phyloP scores from a whole-genome alignment of 2,113 vertebrate species.

The Halcyon senegalensis region DNA sequence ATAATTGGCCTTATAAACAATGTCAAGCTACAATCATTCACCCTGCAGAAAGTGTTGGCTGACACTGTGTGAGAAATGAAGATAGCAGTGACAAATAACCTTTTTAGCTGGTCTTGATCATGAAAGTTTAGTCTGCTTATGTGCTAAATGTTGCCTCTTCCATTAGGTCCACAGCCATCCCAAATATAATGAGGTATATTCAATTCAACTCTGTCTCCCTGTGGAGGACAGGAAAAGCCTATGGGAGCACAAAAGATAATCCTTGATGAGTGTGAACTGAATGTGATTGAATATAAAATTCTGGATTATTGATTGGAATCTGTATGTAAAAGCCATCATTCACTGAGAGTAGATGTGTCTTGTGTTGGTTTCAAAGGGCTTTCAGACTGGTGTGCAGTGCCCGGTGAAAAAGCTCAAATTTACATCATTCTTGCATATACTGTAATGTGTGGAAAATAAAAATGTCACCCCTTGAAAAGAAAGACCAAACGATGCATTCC shows the following conservation, averaged over 20 bases:
- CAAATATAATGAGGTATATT: constrained; percentile 35
- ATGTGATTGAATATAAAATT: constrained; percentile 73
- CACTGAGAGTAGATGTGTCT: constrained; percentile 38
- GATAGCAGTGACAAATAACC: constrained; percentile 4
- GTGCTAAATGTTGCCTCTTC: constrained; percentile 23
- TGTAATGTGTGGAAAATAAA: constrained; percentile 62
- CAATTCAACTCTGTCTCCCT: constrained; percentile 11
- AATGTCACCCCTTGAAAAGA: constrained; percentile 65
- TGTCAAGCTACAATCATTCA: constrained; percentile 28
- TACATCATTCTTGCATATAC: constrained; percentile 47
- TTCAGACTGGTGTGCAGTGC: constrained; percentile 15
- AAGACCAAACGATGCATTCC: constrained; percentile 27
- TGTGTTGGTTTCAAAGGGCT: constrained; percentile 57
- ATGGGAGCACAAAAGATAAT: constrained; percentile 68
- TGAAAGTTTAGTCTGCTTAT: constrained; percentile 36
- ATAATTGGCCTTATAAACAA: constrained; percentile 29
- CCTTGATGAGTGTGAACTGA: constrained; percentile 65
- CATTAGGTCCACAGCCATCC: constrained; percentile 41
- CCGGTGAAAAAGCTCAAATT: constrained; percentile 43
- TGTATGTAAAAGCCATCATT: constrained; percentile 48
- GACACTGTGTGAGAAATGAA: background rate
- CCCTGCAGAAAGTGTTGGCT: background rate
- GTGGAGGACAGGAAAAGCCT: constrained; percentile 55
- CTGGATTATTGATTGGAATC: constrained; percentile 74
- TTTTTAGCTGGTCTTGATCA: background rate